Percentiles rank a stretch among this genome's conserved stretches.
phyloP scores from a whole-genome alignment of 1,140 invertebrate genomes.

The Cryptotermes secundus region DNA sequence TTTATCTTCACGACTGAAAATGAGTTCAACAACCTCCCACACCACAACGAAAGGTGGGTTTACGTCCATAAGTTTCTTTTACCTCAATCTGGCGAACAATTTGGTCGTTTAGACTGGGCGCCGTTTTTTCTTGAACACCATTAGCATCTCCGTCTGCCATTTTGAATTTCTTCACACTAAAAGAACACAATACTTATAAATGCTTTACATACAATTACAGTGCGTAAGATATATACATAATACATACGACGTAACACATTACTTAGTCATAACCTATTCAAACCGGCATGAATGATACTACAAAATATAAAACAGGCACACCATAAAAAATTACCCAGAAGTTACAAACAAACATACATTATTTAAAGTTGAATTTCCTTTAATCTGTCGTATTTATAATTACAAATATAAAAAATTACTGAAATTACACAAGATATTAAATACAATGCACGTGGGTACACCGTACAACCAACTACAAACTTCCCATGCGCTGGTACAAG shows the following conservation, averaged over 20 bases:
- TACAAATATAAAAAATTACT: too few species aligned
- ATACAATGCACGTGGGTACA: too few species aligned
- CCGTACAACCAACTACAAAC: too few species aligned
- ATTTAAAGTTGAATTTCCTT: too few species aligned
- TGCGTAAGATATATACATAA: neutral
- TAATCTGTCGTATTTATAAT: too few species aligned
- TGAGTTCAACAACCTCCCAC: too few species aligned
- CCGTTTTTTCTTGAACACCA: neutral
- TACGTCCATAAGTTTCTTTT: neutral
- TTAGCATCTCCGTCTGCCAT: slow-evolving; percentile 22
- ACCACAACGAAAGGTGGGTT: neutral
- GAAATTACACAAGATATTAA: too few species aligned
- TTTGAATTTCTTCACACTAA: neutral
- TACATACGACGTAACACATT: neutral
- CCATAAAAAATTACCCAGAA: too few species aligned
- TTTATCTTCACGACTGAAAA: too few species aligned
- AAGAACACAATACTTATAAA: neutral
- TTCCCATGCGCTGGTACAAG: too few species aligned
- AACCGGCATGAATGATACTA: neutral
- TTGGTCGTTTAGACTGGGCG: neutral
- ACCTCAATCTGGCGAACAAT: slow-evolving; percentile 23
- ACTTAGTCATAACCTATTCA: neutral
- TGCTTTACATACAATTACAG: neutral
- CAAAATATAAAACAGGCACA: too few species aligned
- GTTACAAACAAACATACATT: too few species aligned